Base-by-base conservation (phyloP, 2,113 vertebrate species). In the Tringa solitaria region DNA sequence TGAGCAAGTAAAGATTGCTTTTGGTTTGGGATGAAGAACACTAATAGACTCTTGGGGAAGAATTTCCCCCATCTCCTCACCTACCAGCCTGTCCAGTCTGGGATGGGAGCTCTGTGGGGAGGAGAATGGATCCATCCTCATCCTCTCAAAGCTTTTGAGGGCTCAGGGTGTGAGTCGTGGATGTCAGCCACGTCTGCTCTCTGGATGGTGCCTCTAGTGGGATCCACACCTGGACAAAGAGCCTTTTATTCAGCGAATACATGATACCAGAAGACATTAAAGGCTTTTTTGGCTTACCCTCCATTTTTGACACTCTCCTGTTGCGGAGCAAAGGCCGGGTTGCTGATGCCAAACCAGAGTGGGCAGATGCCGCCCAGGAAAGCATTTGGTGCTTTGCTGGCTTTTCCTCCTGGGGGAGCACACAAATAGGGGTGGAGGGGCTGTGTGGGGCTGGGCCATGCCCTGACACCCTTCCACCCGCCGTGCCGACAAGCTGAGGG, bases 221-320 rank as follows among this genome's bases (percentile, higher is more conserved):
- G 23, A 50, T 30, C 48, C 26, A 3, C 16, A 3, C 28, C 17
- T 9, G 39, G 14, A 39, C 27, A 30, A 65, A 21, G 59, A 16
- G 14, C n/a, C 10, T 73, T 67, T 53, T 41, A 8, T 48, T 35
- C 41, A 4, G 6, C 33, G 32, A 1, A 1, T 1, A 5, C 1
- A 3, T 0, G 0, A 7, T 9, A 8, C 28, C 3, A 2, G 60
- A 16, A 37, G 50, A 14, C 6, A 9, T 11, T 39, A 3, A 51
- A 45, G 26, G 35, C 19, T 41, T 35, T 35, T 53, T 24, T 21
- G 23, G 14, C 6, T 51, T 14, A 10, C 18, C 35, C 24, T 77
- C 39, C 1, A 0, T 14, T 60, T 28, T 59, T 0, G 0, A 6
- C 14, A 17, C 3, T 16, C 39, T 50, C 8, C 24, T 39, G 17